Evolutionary conservation across 2,797 vertebrate species (phyloP), one percentile per base, ranked within the genome.

Genomic region (Taeniopygia guttata): DNA sequence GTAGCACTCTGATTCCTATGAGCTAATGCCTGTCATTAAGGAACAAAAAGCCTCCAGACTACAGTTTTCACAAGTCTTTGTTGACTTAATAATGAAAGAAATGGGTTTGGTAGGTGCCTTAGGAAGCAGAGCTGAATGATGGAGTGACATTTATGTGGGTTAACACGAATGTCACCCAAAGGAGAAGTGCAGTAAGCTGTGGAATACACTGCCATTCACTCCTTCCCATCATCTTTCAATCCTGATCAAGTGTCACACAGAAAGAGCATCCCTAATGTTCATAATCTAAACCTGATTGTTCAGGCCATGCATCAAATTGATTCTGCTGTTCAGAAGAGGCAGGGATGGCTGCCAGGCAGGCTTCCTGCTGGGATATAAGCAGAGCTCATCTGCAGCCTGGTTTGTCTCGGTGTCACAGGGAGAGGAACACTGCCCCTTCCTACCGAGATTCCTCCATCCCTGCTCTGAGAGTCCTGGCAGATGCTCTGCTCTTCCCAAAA

Each of bases 351-450:
- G 16, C 26, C 4, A 3, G 62, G 34, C 55, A 92, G 67, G 72
- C 5, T 79, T 60, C 70, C 34, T 4, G 5, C 72, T 54, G 49
- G 56, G 56, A 5, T 51, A 4, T 2, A 29, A 60, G 62, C 21
- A 45, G 79, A 80, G 54, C 12, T 68, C 15, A 1, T 36, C 58
- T 83, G 26, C 75, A 58, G 54, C 63, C 63, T 27, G 14, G 18
- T 34, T 75, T 68, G 45, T n/a, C 51, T 66, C 1, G 0, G 10
- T 63, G 73, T 42, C 74, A n/a, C 49, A 29, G 62, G 46, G 22
- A 16, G 46, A 0, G 0, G 42, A 48, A 56, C 26, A 1, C 13
- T 1, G 0, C 27, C 13, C 8, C 43, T 74, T 22, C 27, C 0
- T 0, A 9, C 29, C 2, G 13, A 72, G n/a, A 32, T 10, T 21